Evolutionary conservation across 2,888 invertebrate species (phyloP), one percentile per base, ranked within the genome.

Genomic region (Arctia plantaginis): DNA sequence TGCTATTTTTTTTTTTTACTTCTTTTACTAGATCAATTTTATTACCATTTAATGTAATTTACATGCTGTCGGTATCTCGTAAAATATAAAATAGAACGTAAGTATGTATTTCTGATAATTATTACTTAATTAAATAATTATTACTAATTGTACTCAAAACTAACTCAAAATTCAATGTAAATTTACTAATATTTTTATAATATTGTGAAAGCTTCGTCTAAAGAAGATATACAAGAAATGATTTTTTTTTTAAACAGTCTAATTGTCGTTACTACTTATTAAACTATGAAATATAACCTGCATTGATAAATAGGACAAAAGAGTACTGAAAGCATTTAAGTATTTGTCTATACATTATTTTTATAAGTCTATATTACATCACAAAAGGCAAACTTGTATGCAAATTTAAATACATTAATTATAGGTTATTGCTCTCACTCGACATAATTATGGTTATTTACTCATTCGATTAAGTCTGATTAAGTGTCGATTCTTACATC

Each of bases 401-500:
- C 18, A 69, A 74, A 74, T 75, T 74, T 72, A 79, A 77, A 74
- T 27, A 59, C 65, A 1, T 59, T 75, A 27, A 77, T 74, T 75
- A 79, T 27, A 39, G 47, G 68, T 66, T 78, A 78, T 80, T 82
- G 75, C 47, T 62, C 67, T 39, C 74, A 79, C 75, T 78, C 75
- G 72, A 68, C 68, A 71, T 82, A 77, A 77, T 74, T 77, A 78
- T 71, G 79, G 80, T 85, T 80, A 83, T 85, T 80, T 80, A 77
- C 76, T 73, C 74, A 79, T 62, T 66, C 81, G 78, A 84, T 85
- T 83, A 78, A 77, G 77, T 78, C 71, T 85, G 80, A 83, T 85
- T 79, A 85, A 84, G 83, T 76, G 78, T 68, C 69, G 75, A 83
- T 80, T 85, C 78, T 74, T 81, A 83, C 80, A 79, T 84, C 81